These are phyloP conservation scores for Prosapia bicincta DNA, from an alignment of 2,888 invertebrate species.

Conservation along the genomic window DNA sequence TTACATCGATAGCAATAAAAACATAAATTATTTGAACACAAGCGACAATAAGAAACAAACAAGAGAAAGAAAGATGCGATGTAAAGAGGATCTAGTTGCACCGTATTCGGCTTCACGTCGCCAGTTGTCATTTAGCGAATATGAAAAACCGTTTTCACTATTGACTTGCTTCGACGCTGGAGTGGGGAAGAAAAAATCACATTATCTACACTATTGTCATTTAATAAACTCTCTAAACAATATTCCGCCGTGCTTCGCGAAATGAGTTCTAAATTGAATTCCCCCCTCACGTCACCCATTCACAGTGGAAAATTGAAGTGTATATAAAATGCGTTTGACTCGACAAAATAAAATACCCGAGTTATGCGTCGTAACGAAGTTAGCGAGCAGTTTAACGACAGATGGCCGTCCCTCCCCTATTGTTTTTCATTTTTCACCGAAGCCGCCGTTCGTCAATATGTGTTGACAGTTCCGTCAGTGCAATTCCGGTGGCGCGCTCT, in stretches of 20 bases:
- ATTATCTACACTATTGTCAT: slow-evolving; percentile 37
- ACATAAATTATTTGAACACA: too few relatives aligned
- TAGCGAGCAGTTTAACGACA: not conserved
- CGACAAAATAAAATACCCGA: not conserved
- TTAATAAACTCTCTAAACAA: slow-evolving; percentile 36
- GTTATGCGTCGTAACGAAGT: not conserved
- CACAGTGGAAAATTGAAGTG: not conserved
- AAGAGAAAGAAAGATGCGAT: too few relatives aligned
- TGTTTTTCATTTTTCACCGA: too few relatives aligned
- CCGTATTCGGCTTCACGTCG: too few relatives aligned
- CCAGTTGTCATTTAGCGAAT: slow-evolving; percentile 3
- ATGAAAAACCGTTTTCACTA: slow-evolving; percentile 3
- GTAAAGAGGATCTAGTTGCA: too few relatives aligned
- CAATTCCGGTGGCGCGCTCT: too few relatives aligned
- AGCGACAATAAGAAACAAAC: too few relatives aligned
- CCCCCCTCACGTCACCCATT: slow-evolving; percentile 3
- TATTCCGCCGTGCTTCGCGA: slow-evolving; percentile 34
- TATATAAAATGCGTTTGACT: slow-evolving; percentile 2
- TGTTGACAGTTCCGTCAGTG: not conserved
- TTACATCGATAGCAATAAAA: too few relatives aligned
- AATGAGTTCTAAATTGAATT: slow-evolving; percentile 41
- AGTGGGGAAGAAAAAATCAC: slow-evolving; percentile 18
- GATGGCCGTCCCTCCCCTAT: not conserved
- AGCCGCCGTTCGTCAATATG: not conserved
- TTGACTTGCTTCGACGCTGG: not conserved